Evolutionary conservation across 2,113 vertebrate genomes (phyloP), one percentile per base, ranked within the genome.

Genomic region (Nerophis lumbriciformis): DNA sequence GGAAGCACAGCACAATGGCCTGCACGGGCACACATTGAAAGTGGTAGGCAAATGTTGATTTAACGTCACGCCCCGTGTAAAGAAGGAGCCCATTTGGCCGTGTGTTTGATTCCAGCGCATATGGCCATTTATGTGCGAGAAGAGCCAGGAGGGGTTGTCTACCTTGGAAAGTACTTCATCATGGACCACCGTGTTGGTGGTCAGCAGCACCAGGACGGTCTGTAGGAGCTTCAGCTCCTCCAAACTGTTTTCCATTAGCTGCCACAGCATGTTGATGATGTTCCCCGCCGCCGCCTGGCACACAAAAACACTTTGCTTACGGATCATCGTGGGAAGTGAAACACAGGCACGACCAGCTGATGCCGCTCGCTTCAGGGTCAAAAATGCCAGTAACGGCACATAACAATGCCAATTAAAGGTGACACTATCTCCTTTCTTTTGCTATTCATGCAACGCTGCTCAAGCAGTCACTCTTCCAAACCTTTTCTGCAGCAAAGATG

Each of bases 251-350:
- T 99, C 97, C 97, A 99, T 99, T 78, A 99, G 91, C 78, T 99
- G 97, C 97, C 97, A 99, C 82, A 99, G 87, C 96, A 98, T 98
- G 87, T 98, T 98, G 84, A 99, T 98, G 79, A 99, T 94, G 89
- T 97, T 98, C 75, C 95, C 97, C 16, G 96, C 97, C 38, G 97
- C 96, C 63, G 90, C 92, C 97, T 99, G 88, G 51, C 14, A 48
- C 14, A 74, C 21, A 75, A 21, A 85, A 13, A 73, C 5, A 59
- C 8, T 45, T 48, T 14, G 2, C 8, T 21, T 8, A 19, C 28
- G 45, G 42, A 10, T n/a, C 12, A 15, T 48, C 13, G 48, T 10
- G 11, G 5, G 21, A 52, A 19, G 48, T 15, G 14, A 16, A 21
- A 21, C n/a, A n/a, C 42, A 8, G 15, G 39, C n/a, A 5, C 58